These are phyloP conservation scores for Alaudala cheleensis DNA, from an alignment of 2,113 vertebrate genomes.

Conservation along the genomic window DNA sequence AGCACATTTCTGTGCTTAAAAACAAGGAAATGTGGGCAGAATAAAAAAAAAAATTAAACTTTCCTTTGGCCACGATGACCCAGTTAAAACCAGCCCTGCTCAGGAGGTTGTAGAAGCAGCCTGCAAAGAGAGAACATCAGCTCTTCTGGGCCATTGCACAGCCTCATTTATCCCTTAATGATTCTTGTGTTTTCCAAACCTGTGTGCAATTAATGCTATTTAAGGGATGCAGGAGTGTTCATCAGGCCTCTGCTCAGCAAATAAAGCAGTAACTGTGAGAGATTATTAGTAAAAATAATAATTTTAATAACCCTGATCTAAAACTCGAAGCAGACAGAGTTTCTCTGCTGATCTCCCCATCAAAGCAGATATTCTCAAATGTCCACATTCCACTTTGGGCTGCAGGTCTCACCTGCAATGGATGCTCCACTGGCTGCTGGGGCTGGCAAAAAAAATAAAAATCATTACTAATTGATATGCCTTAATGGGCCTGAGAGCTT, in stretches of 20 bases:
- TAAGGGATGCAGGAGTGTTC: constrained; percentile 29
- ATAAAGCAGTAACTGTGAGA: constrained; percentile 1
- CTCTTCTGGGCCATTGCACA: constrained; percentile 48
- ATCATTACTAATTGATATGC: constrained; percentile 80
- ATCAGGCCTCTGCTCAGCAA: constrained; percentile 40
- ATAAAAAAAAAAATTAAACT: not conserved
- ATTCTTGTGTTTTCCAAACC: constrained; percentile 60
- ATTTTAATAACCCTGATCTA: constrained; percentile 55
- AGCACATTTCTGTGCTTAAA: not conserved
- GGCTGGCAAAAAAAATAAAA: constrained; percentile 63
- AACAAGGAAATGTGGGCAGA: not conserved
- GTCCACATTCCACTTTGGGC: constrained; percentile 61
- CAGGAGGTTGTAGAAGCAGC: constrained; percentile 32
- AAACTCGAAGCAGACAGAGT: constrained; percentile 55
- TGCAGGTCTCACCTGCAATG: constrained; percentile 69
- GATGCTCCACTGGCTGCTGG: constrained; percentile 62
- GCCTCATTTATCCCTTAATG: constrained; percentile 59
- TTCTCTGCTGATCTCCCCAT: constrained; percentile 50
- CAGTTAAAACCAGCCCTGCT: constrained; percentile 50
- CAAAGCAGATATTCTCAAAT: constrained; percentile 61
- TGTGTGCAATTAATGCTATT: constrained; percentile 60
- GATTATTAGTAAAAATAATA: not conserved
- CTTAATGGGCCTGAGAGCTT: constrained; percentile 78
- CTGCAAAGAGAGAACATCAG: constrained; percentile 50
- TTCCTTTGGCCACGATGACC: constrained; percentile 32